phyloP scores from a whole-genome alignment of 2,113 vertebrate species.

The Potamarius usumacintae region DNA sequence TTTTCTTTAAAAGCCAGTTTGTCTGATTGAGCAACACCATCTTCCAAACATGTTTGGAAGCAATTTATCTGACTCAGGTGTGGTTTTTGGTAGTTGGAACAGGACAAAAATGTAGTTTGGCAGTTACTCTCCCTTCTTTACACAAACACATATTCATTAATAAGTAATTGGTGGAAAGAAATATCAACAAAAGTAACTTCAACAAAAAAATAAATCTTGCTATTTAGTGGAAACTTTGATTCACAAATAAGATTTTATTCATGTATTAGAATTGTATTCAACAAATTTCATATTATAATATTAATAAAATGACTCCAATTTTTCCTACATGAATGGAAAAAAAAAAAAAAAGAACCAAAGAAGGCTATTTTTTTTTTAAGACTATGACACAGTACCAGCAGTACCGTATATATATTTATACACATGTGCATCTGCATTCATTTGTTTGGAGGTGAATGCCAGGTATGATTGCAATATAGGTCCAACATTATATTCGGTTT shows the following conservation, averaged over 20 bases:
- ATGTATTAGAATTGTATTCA: conserved; percentile 75
- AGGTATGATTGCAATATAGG: conserved; percentile 36
- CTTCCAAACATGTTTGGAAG: neutral
- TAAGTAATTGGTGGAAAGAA: neutral
- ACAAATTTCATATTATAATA: conserved; percentile 71
- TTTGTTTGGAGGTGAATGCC: conserved; percentile 44
- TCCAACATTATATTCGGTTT: conserved; percentile 11
- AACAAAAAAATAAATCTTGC: neutral
- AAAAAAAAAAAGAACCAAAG: conserved; percentile 33
- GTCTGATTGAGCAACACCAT: neutral
- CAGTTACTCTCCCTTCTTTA: neutral
- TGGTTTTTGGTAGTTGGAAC: conserved; percentile 17
- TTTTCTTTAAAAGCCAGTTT: neutral
- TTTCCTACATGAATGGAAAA: conserved; percentile 70
- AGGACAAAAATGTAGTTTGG: conserved; percentile 27
- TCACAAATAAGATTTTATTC: conserved; percentile 79
- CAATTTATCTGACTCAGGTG: conserved; percentile 19
- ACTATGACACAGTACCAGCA: conserved; percentile 74
- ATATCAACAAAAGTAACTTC: neutral
- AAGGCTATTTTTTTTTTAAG: conserved; percentile 64
- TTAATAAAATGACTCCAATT: conserved; percentile 71
- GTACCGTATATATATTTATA: conserved; percentile 70
- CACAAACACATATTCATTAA: neutral
- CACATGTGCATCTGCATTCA: conserved; percentile 61
- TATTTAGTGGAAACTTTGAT: conserved; percentile 48